Conservation (phyloP, 2,113 vertebrate species). For the Redunca redunca region DNA sequence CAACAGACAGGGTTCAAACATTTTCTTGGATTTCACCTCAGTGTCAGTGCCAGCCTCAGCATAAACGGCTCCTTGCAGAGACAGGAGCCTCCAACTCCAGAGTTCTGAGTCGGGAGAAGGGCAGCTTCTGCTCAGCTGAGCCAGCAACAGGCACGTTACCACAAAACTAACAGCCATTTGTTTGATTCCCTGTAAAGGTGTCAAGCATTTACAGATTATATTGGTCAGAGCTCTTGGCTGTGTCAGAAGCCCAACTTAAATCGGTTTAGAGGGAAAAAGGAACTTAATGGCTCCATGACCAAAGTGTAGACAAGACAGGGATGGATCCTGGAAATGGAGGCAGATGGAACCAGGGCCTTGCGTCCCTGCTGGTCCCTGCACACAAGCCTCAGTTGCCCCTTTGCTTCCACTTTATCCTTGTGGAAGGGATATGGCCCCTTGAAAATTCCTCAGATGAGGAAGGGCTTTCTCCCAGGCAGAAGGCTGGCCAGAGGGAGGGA, state of each 20-base stretch:
- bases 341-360: not conserved
- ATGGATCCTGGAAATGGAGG: not conserved
- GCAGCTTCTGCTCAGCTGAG: not conserved
- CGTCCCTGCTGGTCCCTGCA: not conserved
- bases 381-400: not conserved
- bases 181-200: not conserved
- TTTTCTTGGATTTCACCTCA: not conserved
- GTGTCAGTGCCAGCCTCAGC: not conserved
- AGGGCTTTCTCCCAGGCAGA: not conserved
- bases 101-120: not conserved
- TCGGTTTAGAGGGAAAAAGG: not conserved
- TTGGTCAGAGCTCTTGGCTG: not conserved
- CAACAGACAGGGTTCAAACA: not conserved
- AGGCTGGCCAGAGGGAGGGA: not conserved
- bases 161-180: not conserved
- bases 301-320: not conserved
- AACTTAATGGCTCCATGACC: not conserved
- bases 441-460: not conserved
- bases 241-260: conserved; percentile 7
- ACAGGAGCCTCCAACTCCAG: not conserved
- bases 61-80: not conserved
- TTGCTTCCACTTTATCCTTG: not conserved
- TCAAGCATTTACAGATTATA: not conserved
- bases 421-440: not conserved
- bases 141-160: not conserved